Evolutionary conservation across 2,888 invertebrate genomes (phyloP), one percentile per base, ranked within the genome.

Genomic region (Trypoxylon attenuatum): DNA sequence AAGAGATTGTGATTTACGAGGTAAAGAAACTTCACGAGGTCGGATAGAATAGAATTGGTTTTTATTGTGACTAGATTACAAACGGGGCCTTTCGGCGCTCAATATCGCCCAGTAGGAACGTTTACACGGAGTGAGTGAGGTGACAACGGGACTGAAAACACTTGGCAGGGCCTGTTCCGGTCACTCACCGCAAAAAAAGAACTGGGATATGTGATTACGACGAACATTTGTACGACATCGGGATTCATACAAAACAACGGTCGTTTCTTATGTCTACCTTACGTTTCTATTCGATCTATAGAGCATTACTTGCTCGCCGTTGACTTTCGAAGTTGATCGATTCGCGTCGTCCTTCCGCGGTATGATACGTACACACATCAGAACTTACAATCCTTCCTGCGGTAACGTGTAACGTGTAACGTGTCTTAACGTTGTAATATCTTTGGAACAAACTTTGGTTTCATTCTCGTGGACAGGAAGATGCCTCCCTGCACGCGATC

Each of bases 31-130:
- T 39, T 6, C 38, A 59, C 62, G 45, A 18, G 49, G 27, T 45
- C 45, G 58, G 8, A 61, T 86, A 86, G 85, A 86, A 85, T 86
- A 85, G 84, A 86, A 85, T 86, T 85, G 84, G 80, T 82, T 76
- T 86, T 86, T 86, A 86, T 86, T 86, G 86, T 86, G 86, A 86
- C 86, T 86, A 86, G 86, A 86, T 86, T 86, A 86, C 86, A 86
- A 86, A 86, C 84, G 82, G 84, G 84, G 81, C 83, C 84, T 83
- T 78, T 69, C 80, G 82, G 81, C 82, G 82, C 73, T 79, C 77
- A 78, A 79, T 80, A 77, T 76, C 82, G 84, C 77, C 84, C 82
- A 82, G 81, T 82, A 84, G 83, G 84, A 85, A 85, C 84, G 83
- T 82, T 73, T 80, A 82, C 81, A 83, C 78, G 80, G 79, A 81